phyloP scores from a whole-genome alignment of 2,113 vertebrate species.

The Chlamydotis undulata region DNA sequence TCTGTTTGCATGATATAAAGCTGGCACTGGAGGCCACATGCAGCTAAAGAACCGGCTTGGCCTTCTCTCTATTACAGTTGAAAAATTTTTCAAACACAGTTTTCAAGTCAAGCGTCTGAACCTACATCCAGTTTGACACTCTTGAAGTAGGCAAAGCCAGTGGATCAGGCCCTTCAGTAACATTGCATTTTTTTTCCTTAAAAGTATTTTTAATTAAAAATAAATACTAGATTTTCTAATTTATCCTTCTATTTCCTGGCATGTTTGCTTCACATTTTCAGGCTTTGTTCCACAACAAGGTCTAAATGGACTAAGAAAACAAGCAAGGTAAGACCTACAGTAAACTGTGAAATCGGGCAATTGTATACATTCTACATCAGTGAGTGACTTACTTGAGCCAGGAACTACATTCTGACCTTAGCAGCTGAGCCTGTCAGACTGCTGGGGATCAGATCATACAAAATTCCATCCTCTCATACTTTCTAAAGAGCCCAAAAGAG shows the following conservation, averaged over 20 bases:
- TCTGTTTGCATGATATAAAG: background rate
- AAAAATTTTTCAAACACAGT: background rate
- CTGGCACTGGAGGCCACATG: fast-evolving
- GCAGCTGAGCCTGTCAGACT: background rate
- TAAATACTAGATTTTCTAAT: background rate
- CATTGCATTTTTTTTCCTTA: background rate
- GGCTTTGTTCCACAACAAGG: background rate
- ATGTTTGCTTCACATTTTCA: background rate
- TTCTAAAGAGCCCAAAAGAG: background rate
- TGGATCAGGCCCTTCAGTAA: background rate
- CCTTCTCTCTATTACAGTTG: background rate
- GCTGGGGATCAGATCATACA: background rate
- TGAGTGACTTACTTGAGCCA: background rate
- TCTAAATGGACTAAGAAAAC: background rate
- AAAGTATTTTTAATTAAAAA: background rate
- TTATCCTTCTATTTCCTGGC: background rate
- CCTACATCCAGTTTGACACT: background rate
- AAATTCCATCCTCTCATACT: background rate
- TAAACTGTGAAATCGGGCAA: background rate
- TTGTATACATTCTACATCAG: background rate
- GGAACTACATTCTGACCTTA: background rate
- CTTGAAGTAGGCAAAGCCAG: background rate
- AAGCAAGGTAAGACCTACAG: background rate
- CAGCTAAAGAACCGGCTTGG: background rate
- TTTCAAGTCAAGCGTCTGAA: background rate